Conservation (phyloP, 2,797 vertebrate genomes). For the Hippocampus kuda region DNA sequence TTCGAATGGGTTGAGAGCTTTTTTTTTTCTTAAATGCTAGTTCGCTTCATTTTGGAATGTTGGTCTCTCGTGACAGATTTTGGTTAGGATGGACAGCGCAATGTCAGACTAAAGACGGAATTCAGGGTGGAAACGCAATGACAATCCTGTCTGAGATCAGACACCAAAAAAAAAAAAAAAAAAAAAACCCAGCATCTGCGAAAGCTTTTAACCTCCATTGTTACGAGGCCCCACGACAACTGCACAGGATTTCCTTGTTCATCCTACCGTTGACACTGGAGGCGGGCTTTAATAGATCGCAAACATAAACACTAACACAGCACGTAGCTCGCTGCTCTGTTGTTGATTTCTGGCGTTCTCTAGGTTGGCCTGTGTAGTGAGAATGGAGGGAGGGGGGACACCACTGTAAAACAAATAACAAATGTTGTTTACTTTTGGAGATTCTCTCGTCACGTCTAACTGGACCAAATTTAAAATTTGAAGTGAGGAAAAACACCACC, state of each 20-base stretch:
- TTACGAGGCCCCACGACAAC: neutral
- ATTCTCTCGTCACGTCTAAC: conserved; percentile 9
- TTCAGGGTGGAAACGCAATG: neutral
- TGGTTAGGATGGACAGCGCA: neutral
- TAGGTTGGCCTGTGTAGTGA: conserved; percentile 42
- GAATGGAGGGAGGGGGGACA: conserved; percentile 20
- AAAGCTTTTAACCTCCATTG: conserved; percentile 12
- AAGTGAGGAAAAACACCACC: conserved; percentile 3
- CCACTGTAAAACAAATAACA: conserved; percentile 53
- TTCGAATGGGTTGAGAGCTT: neutral
- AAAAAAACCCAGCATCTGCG: neutral
- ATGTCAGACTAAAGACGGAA: conserved; percentile 18
- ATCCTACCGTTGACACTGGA: conserved; percentile 23
- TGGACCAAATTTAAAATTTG: conserved; percentile 2
- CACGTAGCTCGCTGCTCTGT: conserved; percentile 40
- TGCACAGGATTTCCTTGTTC: conserved; percentile 2
- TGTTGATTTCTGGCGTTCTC: conserved; percentile 51
- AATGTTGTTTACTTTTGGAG: conserved; percentile 50
- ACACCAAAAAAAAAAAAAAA: neutral
- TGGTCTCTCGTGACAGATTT: neutral
- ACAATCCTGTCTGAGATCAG: neutral
- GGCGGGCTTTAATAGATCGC: conserved; percentile 17
- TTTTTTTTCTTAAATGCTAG: neutral
- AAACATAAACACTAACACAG: conserved; percentile 39
- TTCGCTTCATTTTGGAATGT: neutral